These are phyloP conservation scores for Bibio marci DNA, from an alignment of 2,888 invertebrate genomes.

Conservation along the genomic window DNA sequence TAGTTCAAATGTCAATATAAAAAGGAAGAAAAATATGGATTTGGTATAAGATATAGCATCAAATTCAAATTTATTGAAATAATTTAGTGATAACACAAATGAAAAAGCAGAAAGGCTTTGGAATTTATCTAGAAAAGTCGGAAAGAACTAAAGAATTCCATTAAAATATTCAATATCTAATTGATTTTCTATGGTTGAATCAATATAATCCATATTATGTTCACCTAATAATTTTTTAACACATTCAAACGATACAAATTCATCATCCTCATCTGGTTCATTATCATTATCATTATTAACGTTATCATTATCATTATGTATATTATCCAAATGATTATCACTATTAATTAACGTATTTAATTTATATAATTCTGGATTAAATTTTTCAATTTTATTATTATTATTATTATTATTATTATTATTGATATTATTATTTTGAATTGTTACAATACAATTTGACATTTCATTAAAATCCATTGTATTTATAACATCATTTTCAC, in stretches of 20 bases:
- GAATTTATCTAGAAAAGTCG: too few species aligned
- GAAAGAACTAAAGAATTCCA: not conserved
- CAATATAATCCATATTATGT: conserved; percentile 7
- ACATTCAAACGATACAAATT: conserved; percentile 29
- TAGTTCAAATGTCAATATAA: too few species aligned
- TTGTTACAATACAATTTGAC: conserved; percentile 31
- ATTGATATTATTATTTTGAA: conserved; percentile 17
- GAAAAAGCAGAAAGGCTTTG: too few species aligned
- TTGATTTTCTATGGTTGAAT: conserved; percentile 6
- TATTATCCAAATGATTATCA: not conserved
- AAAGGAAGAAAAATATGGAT: too few species aligned
- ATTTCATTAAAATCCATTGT: conserved; percentile 32
- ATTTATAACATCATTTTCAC: conserved; percentile 17
- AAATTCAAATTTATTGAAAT: too few species aligned
- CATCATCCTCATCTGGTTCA: conserved; percentile 11
- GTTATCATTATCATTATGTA: not conserved
- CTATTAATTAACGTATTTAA: too few species aligned
- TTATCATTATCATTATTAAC: conserved; percentile 1
- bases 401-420: too few species aligned
- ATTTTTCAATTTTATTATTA: conserved; percentile 1
- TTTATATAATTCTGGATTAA: too few species aligned
- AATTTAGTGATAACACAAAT: too few species aligned
- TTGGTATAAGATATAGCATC: too few species aligned
- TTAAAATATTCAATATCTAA: conserved; percentile 3
- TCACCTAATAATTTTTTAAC: conserved; percentile 27